phyloP scores from a whole-genome alignment of 2,797 vertebrate genomes.

The Cuculus canorus region DNA sequence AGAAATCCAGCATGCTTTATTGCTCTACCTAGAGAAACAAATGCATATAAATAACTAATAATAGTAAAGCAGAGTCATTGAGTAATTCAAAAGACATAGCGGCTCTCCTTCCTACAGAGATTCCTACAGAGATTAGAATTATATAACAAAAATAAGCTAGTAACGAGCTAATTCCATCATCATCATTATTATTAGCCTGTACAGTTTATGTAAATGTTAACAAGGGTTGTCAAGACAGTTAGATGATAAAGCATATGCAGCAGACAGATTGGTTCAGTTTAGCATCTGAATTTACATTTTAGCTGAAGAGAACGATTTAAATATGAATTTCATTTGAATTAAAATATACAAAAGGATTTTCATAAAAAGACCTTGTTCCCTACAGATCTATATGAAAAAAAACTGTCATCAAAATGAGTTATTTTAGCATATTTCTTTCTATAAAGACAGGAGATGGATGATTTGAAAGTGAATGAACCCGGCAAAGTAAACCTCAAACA shows the following conservation, averaged over 20 bases:
- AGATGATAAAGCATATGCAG: slow-evolving; percentile 28
- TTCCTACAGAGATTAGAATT: slow-evolving; percentile 55
- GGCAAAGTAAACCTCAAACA: background rate
- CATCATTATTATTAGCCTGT: slow-evolving; percentile 43
- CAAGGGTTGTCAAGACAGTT: slow-evolving; percentile 44
- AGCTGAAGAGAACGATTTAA: slow-evolving; percentile 20
- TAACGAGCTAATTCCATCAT: slow-evolving; percentile 34
- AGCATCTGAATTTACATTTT: slow-evolving; percentile 50
- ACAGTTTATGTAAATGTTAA: slow-evolving; percentile 47
- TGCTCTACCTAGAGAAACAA: slow-evolving; percentile 2
- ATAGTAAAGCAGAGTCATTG: slow-evolving; percentile 34
- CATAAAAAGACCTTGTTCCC: background rate
- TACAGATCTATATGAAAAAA: background rate
- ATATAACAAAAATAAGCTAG: slow-evolving; percentile 23
- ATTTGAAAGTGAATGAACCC: background rate
- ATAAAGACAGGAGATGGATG: background rate
- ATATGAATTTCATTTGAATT: slow-evolving; percentile 52
- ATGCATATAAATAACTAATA: slow-evolving; percentile 41
- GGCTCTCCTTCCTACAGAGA: slow-evolving; percentile 41
- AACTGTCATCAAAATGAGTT: background rate
- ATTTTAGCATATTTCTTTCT: background rate
- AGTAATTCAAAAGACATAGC: slow-evolving; percentile 23
- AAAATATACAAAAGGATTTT: slow-evolving; percentile 7
- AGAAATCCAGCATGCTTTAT: background rate
- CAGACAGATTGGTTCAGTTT: slow-evolving; percentile 46